Evolutionary conservation across 2,113 vertebrate species (phyloP).

Genomic region (Amphiprion ocellaris): DNA sequence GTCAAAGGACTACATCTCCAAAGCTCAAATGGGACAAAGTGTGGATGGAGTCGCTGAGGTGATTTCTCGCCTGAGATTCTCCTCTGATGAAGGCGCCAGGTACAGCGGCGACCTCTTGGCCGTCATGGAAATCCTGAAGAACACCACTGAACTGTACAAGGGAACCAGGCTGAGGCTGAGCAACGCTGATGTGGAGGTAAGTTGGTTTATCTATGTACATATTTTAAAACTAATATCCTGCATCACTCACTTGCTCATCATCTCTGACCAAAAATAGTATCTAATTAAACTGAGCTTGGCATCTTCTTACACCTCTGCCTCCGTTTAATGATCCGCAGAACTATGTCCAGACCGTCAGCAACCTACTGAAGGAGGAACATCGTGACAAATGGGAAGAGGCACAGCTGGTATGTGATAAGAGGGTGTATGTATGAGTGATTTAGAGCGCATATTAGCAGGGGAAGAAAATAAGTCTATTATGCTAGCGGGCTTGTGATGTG

Average conservation of each 20-base stretch:
- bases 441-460: background rate
- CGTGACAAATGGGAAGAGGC: slow-evolving; percentile 97
- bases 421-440: slow-evolving; percentile 20
- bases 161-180: slow-evolving; percentile 89
- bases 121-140: slow-evolving; percentile 92
- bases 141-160: slow-evolving; percentile 93
- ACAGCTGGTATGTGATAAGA: slow-evolving; percentile 90
- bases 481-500: slow-evolving; percentile 18
- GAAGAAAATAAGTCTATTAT: slow-evolving; percentile 27
- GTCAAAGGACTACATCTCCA: slow-evolving; percentile 91
- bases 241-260: background rate
- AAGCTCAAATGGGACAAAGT: slow-evolving; percentile 89
- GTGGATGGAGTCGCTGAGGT: slow-evolving; percentile 92
- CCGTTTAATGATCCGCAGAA: slow-evolving; percentile 86
- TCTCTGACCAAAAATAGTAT: slow-evolving; percentile 24
- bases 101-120: slow-evolving; percentile 97
- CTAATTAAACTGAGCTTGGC: slow-evolving; percentile 8
- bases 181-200: slow-evolving; percentile 92
- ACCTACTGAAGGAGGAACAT: slow-evolving; percentile 94
- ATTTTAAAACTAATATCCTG: slow-evolving; percentile 1
- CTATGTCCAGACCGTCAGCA: slow-evolving; percentile 96
- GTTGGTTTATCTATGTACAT: background rate
- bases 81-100: slow-evolving; percentile 91
- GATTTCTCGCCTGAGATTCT: slow-evolving; percentile 92
- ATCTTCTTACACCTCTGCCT: slow-evolving; percentile 40